A percentile compares a stretch with the other conserved stretches of the same genome.
These are phyloP conservation scores for Pammene aurita DNA, from an alignment of 2,888 invertebrate genomes.

Conservation along the genomic window DNA sequence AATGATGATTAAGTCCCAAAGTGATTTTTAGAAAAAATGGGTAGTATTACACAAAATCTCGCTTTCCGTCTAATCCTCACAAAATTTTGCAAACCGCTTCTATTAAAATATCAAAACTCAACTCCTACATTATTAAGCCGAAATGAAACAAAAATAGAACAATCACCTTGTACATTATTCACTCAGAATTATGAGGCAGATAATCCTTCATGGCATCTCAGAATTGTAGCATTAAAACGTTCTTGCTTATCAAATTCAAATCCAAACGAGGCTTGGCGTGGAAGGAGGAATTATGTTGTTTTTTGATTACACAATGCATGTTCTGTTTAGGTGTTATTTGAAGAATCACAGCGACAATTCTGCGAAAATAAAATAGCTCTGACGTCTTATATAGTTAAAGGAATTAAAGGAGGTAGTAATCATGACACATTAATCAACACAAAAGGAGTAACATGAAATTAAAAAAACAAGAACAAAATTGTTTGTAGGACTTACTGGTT, in stretches of 20 bases:
- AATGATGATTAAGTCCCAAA: too few species aligned
- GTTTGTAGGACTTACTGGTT: too few species aligned
- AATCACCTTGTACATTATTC: slow-evolving; percentile 31
- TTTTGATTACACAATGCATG: slow-evolving; percentile 13
- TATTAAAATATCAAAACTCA: slow-evolving; percentile 20
- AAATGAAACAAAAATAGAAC: slow-evolving; percentile 38
- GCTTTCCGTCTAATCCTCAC: too few species aligned
- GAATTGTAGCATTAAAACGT: slow-evolving; percentile 24
- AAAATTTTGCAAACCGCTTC: slow-evolving; percentile 2
- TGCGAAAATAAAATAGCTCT: not conserved
- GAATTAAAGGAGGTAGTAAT: too few species aligned
- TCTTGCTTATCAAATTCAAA: slow-evolving; percentile 32
- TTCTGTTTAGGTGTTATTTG: slow-evolving; percentile 11
- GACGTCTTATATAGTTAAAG: too few species aligned
- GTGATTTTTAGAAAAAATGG: too few species aligned
- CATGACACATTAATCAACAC: too few species aligned
- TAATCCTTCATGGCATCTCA: slow-evolving; percentile 37
- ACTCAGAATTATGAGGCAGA: slow-evolving; percentile 30
- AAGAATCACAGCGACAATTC: not conserved
- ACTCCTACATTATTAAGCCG: slow-evolving; percentile 19
- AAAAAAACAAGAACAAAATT: too few species aligned
- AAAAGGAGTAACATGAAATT: too few species aligned
- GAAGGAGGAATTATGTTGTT: slow-evolving; percentile 3
- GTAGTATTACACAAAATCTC: too few species aligned
- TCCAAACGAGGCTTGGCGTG: slow-evolving; percentile 18